Percentiles rank a stretch among this genome's conserved stretches.
Evolutionary conservation across 1,140 invertebrate species (phyloP).

Genomic region (Hyles vespertilio): DNA sequence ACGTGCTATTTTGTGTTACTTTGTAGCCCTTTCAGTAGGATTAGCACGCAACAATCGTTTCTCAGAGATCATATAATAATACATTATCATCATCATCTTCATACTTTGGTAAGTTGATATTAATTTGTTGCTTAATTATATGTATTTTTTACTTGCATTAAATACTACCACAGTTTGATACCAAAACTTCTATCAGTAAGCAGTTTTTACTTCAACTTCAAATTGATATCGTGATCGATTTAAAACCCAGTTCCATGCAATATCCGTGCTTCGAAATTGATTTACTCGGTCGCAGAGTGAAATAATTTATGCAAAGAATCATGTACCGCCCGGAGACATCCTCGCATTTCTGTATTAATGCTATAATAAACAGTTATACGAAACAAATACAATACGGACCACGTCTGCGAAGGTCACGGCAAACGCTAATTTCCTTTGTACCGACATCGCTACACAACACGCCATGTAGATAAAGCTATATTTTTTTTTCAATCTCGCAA

Average conservation of each 20-base stretch:
- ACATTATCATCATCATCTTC: too few species aligned
- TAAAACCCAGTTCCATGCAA: conserved; percentile 32
- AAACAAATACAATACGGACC: conserved; percentile 41
- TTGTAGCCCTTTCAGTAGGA: too few species aligned
- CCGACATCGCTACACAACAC: conserved; percentile 47
- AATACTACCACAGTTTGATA: too few species aligned
- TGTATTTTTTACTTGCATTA: too few species aligned
- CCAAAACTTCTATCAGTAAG: too few species aligned
- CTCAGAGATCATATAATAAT: too few species aligned
- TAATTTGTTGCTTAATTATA: too few species aligned
- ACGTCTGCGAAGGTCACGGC: conserved; percentile 52
- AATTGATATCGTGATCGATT: conserved; percentile 15
- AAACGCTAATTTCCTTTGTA: conserved; percentile 52
- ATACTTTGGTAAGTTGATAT: too few species aligned
- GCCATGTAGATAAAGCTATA: conserved; percentile 35
- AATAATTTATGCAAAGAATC: conserved; percentile 61
- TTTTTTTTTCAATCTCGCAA: conserved; percentile 10
- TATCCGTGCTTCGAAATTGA: conserved; percentile 23
- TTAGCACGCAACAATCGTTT: too few species aligned
- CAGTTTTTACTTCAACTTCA: too few species aligned
- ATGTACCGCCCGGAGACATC: conserved; percentile 60
- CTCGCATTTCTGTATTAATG: conserved; percentile 57
- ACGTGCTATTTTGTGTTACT: too few species aligned
- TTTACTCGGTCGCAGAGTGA: conserved; percentile 35
- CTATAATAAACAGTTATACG: conserved; percentile 54